Conservation (phyloP, 2,113 vertebrate species). For the Misgurnus anguillicaudatus region DNA sequence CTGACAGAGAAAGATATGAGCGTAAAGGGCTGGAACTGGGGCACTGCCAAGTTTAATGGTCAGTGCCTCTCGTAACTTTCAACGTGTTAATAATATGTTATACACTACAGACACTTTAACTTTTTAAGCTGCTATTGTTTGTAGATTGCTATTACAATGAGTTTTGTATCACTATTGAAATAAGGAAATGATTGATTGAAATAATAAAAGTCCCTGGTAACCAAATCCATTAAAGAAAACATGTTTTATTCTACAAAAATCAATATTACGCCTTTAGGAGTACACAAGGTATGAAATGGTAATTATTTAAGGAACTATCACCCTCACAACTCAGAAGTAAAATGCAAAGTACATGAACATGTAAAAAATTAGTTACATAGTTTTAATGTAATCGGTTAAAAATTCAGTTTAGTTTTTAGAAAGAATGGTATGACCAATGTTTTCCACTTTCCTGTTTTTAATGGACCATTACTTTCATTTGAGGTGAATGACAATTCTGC, state of each 20-base stretch:
- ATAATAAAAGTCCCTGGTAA: no score
- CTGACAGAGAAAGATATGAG: constrained; percentile 82
- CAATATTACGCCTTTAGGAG: no score
- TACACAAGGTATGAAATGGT: no score
- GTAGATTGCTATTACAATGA: background rate
- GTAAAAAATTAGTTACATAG: no score
- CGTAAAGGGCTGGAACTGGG: constrained; percentile 92
- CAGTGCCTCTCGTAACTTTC: constrained; percentile 43
- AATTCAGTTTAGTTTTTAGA: no score
- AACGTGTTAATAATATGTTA: background rate
- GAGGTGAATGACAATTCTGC: constrained; percentile 84
- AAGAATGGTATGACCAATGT: background rate
- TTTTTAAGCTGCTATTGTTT: background rate
- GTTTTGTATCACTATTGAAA: background rate
- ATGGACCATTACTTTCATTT: constrained; percentile 84
- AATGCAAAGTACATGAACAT: no score
- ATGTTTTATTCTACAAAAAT: no score
- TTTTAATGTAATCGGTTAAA: no score
- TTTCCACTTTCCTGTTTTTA: constrained; percentile 50
- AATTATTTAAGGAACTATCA: no score
- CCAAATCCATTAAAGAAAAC: no score
- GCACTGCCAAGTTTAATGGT: constrained; percentile 83
- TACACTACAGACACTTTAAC: background rate
- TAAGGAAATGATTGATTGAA: background rate
- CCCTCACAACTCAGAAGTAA: no score